Evolutionary conservation across 2,888 invertebrate genomes (phyloP), one percentile per base, ranked within the genome.

Genomic region (Agonopterix arenella): DNA sequence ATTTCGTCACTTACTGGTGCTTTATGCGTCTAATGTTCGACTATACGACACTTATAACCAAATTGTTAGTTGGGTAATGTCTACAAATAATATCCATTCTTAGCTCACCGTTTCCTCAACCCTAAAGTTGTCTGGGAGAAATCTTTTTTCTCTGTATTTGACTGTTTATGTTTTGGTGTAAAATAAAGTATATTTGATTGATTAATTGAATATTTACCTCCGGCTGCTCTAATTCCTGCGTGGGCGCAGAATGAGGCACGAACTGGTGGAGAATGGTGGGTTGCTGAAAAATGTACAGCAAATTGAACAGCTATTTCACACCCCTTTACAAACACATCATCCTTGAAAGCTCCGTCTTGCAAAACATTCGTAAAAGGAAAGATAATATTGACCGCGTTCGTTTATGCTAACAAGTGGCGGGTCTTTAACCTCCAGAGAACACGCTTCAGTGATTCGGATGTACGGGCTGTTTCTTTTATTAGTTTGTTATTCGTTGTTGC

Each of bases 161-260:
- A n/a, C n/a, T n/a, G n/a, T n/a, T n/a, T n/a, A n/a, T n/a, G n/a
- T n/a, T n/a, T n/a, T n/a, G n/a, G n/a, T n/a, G n/a, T n/a, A n/a
- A n/a, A n/a, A n/a, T n/a, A n/a, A n/a, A n/a, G n/a, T n/a, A 13
- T 13, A 13, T 13, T 13, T 13, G 13, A 13, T 13, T 13, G 13
- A 13, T 13, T 13, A 2, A 13, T 18, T 28, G 28, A 5, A 28
- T 28, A 40, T 68, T 68, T 71, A 88, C 89, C 70, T 89, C 86
- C 48, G 84, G 77, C 62, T 89, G 88, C 60, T 88, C 88, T 52
- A 86, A 59, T 55, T 88, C 88, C 54, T 88, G 89, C 5, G 86
- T 84, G n/a, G 88, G 88, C 8, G 88, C 86, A 7, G 81, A 63
- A 62, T 89, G 88, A 2, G 89, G 88, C 42, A 89, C 78, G 60